These are phyloP conservation scores for Bombylius major DNA, from an alignment of 2,888 invertebrate genomes.

Conservation along the genomic window DNA sequence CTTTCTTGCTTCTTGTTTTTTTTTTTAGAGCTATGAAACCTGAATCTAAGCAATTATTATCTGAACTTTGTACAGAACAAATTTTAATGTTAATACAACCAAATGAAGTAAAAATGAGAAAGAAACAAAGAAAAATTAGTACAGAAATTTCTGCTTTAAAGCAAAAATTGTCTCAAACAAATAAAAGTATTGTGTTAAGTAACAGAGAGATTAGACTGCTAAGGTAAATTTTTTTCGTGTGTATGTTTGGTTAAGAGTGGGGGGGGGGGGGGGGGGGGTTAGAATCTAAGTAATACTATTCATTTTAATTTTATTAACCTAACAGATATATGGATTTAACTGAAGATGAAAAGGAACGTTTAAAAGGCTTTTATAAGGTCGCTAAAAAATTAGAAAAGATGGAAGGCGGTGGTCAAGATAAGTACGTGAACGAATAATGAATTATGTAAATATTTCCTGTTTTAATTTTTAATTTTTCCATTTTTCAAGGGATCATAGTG, in stretches of 20 bases:
- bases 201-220: conserved; percentile 82
- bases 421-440: conserved; percentile 23
- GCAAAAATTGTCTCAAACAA: conserved; percentile 64
- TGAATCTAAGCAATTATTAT: conserved; percentile 59
- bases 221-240: conserved; percentile 35
- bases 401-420: conserved; percentile 65
- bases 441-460: conserved; percentile 9
- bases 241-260: neutral
- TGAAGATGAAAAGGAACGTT: conserved; percentile 82
- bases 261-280: no score
- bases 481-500: conserved; percentile 48
- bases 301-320: no score
- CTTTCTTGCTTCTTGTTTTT: neutral
- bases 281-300: no score
- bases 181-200: conserved; percentile 78
- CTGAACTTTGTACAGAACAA: conserved; percentile 80
- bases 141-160: conserved; percentile 81
- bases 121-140: conserved; percentile 81
- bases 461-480: neutral
- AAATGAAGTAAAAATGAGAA: conserved; percentile 71
- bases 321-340: conserved; percentile 74
- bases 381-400: conserved; percentile 84
- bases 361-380: conserved; percentile 83
- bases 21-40: conserved; percentile 48
- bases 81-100: conserved; percentile 74